These are phyloP conservation scores for Epinephelus malabaricus DNA, from an alignment of 2,797 vertebrate species.

Conservation along the genomic window DNA sequence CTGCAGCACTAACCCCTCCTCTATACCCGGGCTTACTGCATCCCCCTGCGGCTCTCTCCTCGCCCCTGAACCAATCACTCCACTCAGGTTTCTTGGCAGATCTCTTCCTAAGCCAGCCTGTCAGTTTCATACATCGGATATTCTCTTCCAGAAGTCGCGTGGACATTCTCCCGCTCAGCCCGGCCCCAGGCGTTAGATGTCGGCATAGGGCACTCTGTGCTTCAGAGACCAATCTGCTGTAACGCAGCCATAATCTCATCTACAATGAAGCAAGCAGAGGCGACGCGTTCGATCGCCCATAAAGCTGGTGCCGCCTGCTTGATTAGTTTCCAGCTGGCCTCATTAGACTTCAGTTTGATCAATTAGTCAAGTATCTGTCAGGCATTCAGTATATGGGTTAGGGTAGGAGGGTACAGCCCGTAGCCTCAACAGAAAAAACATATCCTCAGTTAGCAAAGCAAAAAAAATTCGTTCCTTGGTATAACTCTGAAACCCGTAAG, in stretches of 20 bases:
- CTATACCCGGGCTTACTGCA: slow-evolving; percentile 92
- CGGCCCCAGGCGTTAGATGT: slow-evolving; percentile 20
- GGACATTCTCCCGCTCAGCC: slow-evolving; percentile 35
- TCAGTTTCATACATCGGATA: slow-evolving; percentile 86
- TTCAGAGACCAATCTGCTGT: slow-evolving; percentile 67
- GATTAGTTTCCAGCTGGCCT: no score
- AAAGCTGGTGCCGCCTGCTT: no score
- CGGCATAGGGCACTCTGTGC: slow-evolving; percentile 37
- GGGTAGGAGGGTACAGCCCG: no score
- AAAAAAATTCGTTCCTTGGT: no score
- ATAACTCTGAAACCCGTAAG: no score
- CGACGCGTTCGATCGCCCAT: no score
- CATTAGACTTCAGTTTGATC: no score
- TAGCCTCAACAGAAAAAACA: no score
- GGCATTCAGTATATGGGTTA: no score
- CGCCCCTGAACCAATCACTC: slow-evolving; percentile 88
- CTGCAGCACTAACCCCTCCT: slow-evolving; percentile 91
- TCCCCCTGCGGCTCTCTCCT: slow-evolving; percentile 87
- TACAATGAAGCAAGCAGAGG: no score
- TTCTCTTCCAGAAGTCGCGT: slow-evolving; percentile 68
- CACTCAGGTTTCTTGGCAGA: slow-evolving; percentile 94
- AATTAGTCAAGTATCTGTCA: no score
- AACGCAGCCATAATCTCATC: slow-evolving; percentile 66
- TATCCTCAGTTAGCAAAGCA: no score
- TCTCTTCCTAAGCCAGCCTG: slow-evolving; percentile 90